Conservation (phyloP, 2,797 vertebrate genomes). For the Tragelaphus eurycerus region DNA sequence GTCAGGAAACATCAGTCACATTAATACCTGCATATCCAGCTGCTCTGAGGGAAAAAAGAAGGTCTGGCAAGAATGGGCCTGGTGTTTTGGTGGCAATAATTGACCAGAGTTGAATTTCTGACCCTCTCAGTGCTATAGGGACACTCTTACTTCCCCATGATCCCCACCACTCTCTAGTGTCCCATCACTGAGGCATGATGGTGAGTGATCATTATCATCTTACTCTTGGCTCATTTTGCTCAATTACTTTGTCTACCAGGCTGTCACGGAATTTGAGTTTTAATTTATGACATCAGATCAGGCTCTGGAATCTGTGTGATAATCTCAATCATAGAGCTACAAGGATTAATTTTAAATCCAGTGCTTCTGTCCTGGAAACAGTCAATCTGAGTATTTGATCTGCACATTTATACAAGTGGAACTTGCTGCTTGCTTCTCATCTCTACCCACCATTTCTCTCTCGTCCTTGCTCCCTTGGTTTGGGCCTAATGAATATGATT, state of each 20-base stretch:
- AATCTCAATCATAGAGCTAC: neutral
- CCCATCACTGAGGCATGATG: neutral
- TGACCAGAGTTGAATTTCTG: neutral
- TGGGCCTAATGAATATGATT: neutral
- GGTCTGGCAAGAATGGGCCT: neutral
- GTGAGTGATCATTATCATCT: neutral
- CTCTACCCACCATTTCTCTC: neutral
- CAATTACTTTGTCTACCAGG: neutral
- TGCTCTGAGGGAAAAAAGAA: neutral
- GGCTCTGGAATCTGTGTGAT: neutral
- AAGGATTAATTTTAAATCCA: neutral
- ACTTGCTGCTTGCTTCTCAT: neutral
- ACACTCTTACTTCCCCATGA: neutral
- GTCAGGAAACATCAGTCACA: neutral
- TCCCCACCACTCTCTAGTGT: neutral
- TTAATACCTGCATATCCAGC: neutral
- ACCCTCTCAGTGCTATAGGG: neutral
- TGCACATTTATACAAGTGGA: neutral
- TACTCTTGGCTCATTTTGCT: neutral
- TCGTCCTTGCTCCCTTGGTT: neutral
- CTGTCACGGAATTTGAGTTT: neutral
- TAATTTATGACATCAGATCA: neutral
- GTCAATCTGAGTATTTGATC: neutral
- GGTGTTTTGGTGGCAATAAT: neutral
- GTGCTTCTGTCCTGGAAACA: neutral